These are phyloP conservation scores for Rhogogaster chlorosoma DNA, from an alignment of 2,888 invertebrate genomes.

Conservation along the genomic window DNA sequence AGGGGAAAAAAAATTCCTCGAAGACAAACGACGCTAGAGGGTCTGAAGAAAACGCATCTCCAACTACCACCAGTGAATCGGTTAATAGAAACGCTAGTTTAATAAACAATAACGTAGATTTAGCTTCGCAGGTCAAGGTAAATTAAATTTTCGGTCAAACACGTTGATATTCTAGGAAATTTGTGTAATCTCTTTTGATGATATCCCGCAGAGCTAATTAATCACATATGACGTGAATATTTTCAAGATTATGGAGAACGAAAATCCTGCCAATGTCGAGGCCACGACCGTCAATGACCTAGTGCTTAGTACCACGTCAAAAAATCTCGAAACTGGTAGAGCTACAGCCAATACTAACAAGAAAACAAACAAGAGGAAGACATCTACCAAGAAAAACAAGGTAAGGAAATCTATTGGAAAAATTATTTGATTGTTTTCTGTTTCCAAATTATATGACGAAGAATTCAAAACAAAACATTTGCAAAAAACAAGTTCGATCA, in stretches of 20 bases:
- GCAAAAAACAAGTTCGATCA: background rate
- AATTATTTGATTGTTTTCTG: background rate
- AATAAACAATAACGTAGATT: constrained; percentile 2
- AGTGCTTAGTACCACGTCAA: constrained; percentile 50
- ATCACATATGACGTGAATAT: background rate
- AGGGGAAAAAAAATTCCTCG: constrained; percentile 51
- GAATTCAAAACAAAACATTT: too few species aligned
- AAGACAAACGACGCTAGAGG: constrained; percentile 10
- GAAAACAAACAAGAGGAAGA: constrained; percentile 77
- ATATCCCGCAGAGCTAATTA: background rate
- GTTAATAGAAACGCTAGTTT: constrained; percentile 25
- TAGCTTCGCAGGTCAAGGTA: constrained; percentile 32
- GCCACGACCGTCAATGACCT: constrained; percentile 30
- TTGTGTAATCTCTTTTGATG: background rate
- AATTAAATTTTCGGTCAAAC: background rate
- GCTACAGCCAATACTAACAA: constrained; percentile 65
- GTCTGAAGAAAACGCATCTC: background rate
- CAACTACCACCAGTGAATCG: background rate
- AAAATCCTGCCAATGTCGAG: constrained; percentile 50
- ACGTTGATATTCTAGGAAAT: background rate
- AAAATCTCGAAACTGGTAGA: constrained; percentile 46
- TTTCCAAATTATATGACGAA: background rate
- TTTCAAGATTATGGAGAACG: constrained; percentile 48
- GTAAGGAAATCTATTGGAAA: background rate
- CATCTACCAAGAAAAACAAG: constrained; percentile 59